Base-by-base conservation (phyloP, 2,113 vertebrate genomes). In the Psephotus haematonotus region DNA sequence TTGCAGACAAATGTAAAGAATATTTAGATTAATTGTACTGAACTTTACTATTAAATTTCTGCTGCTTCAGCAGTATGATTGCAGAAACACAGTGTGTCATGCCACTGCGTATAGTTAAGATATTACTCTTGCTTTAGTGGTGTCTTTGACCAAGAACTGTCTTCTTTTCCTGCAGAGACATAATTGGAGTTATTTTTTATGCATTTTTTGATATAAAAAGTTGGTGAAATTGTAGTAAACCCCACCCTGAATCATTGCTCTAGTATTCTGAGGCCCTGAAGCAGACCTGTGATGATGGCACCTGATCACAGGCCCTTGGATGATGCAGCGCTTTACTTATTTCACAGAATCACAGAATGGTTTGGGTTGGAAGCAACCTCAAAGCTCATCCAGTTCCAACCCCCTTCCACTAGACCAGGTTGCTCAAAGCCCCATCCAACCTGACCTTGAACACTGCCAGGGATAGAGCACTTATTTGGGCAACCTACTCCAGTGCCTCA, bases 201-300 rank as follows among this genome's bases (percentile, higher is more conserved):
- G 10, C 22, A 35, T 75, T 83, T 85, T n/a, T 31, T 1, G 1
- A n/a, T 18, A 31, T 7, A 29, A 53, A 28, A 69, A 31, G 12
- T 19, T 65, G 14, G 47, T 10, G 9, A 17, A 82, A 55, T 13
- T 16, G 20, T 24, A 20, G 31, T 59, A 65, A 44, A 12, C 3
- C 16, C 8, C 37, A 81, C 4, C 3, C 17, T 5, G 13, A 29
- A 28, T 24, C 39, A 53, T 1, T 60, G 33, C 10, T 27, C 22
- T 52, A 17, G 28, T 10, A 25, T 52, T 53, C 7, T 31, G 50
- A 81, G 23, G 33, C 17, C 22, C 44, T 19, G n/a, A 63, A 37
- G 39, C 47, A 25, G 14, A 43, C 5, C 17, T 9, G 5, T 68
- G 19, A 33, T 17, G 17, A 49, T 1, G 20, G 44, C 5, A 0